Evolutionary conservation across 2,113 vertebrate genomes (phyloP).

Genomic region (Silurus glanis): DNA sequence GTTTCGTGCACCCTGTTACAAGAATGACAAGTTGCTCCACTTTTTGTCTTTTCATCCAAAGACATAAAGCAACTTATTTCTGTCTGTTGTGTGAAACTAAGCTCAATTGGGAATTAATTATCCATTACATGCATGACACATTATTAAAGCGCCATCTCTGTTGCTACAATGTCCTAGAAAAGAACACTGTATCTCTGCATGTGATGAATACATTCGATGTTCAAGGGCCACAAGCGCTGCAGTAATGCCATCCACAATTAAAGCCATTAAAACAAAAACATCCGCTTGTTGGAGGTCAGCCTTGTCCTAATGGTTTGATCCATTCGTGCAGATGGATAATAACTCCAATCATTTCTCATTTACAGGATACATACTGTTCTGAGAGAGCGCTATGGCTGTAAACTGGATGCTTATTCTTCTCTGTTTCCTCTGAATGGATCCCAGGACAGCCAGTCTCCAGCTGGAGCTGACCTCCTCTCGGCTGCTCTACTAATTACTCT

Average conservation of each 20-base stretch:
- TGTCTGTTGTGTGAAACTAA: not conserved
- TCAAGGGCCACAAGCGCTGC: conserved; percentile 26
- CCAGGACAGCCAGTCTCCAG: conserved; percentile 34
- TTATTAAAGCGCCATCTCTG: conserved; percentile 3
- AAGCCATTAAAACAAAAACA: conserved; percentile 47
- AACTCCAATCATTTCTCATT: conserved; percentile 16
- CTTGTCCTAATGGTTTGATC: conserved; percentile 31
- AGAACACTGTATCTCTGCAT: conserved; percentile 12
- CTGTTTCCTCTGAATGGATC: conserved; percentile 22
- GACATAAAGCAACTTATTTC: not conserved
- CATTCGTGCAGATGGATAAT: not conserved
- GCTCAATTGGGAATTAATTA: conserved; percentile 38
- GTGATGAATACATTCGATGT: conserved; percentile 22
- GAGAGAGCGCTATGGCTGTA: not conserved
- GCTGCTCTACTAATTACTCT: conserved; percentile 46
- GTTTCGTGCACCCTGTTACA: conserved; percentile 21
- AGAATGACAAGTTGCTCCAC: conserved; percentile 1
- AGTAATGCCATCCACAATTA: conserved; percentile 34
- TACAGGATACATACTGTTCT: conserved; percentile 30
- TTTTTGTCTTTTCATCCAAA: not conserved
- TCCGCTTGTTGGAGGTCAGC: conserved; percentile 37
- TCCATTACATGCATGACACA: conserved; percentile 13
- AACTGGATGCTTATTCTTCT: conserved; percentile 13
- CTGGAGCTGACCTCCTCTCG: conserved; percentile 41
- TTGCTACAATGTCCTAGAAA: conserved; percentile 31